Evolutionary conservation across 1,140 invertebrate species (phyloP), one percentile per base, ranked within the genome.

Genomic region (Hylaeus volcanicus): DNA sequence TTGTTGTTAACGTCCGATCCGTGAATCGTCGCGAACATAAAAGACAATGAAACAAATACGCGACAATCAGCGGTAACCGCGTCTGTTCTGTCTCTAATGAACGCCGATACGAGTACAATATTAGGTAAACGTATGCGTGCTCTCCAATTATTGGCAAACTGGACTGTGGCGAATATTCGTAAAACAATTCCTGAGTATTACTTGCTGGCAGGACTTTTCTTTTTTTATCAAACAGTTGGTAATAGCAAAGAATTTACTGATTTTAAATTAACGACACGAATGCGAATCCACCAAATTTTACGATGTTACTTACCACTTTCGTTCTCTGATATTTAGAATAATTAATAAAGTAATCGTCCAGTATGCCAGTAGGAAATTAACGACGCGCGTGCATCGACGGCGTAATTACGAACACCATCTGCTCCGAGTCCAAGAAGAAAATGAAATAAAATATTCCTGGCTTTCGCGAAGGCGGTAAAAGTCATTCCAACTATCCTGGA

Each of bases 371-470:
- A 45, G 43, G 5, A 45, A 5, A 5, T 48, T 41, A 73, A 73
- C n/a, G 3, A 37, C 56, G 56, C 37, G 60, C 43, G n/a, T 43
- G 8, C 56, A 73, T 73, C 56, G 72, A 74, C 63, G 26, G 58
- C 14, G 43, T 66, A 66, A 75, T 75, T 75, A 55, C 63, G 5
- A 15, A 15, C 45, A 41, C 43, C 60, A 5, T 53, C 12, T 12
- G 48, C 43, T 56, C 39, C 60, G 14, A 41, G n/a, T 8, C 45
- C 3, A 48, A 65, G 48, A 74, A 41, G 14, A 5, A 15, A 74
- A 74, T 39, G 39, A 15, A 41, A 26, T 26, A 26, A 26, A 45
- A 48, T 51, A 43, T 66, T 9, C 9, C 39, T 61, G 48, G 6
- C 11, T 61, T 26, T 60, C 60, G 6, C 41, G 14, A 15, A 3